A percentile compares a stretch with the other conserved stretches of the same genome.
phyloP scores from a whole-genome alignment of 2,113 vertebrate species.

The Notiomystis cincta region DNA sequence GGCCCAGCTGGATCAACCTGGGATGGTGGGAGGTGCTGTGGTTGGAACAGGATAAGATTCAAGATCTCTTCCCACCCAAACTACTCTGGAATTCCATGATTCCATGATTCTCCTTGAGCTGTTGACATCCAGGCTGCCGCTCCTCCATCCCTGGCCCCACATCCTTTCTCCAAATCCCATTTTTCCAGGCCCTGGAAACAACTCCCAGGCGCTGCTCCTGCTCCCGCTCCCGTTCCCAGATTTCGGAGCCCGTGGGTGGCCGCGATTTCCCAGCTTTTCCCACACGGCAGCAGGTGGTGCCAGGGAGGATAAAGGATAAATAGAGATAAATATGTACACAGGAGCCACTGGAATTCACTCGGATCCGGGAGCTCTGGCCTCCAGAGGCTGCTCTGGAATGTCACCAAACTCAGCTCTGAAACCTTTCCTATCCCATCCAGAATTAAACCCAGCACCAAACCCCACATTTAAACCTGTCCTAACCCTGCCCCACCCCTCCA shows the following conservation, averaged over 20 bases:
- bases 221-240: background rate
- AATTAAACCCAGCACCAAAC: background rate
- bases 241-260: background rate
- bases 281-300: background rate
- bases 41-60: too few species aligned
- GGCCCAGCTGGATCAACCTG: background rate
- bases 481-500: background rate
- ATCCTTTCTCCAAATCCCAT: background rate
- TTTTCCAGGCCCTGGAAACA: background rate
- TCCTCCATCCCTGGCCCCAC: rapidly evolving
- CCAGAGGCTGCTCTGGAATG: rapidly evolving
- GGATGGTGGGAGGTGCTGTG: background rate
- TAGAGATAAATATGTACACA: background rate
- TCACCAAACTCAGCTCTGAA: background rate
- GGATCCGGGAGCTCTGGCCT: background rate
- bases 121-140: background rate
- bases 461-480: background rate
- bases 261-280: background rate
- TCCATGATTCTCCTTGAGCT: rapidly evolving
- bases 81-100: background rate
- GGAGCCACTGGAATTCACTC: background rate
- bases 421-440: background rate
- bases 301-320: background rate
- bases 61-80: background rate
- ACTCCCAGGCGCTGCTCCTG: background rate